Conservation (phyloP, 92 coral and sea anemone genomes). For the Palythoa grandis region DNA sequence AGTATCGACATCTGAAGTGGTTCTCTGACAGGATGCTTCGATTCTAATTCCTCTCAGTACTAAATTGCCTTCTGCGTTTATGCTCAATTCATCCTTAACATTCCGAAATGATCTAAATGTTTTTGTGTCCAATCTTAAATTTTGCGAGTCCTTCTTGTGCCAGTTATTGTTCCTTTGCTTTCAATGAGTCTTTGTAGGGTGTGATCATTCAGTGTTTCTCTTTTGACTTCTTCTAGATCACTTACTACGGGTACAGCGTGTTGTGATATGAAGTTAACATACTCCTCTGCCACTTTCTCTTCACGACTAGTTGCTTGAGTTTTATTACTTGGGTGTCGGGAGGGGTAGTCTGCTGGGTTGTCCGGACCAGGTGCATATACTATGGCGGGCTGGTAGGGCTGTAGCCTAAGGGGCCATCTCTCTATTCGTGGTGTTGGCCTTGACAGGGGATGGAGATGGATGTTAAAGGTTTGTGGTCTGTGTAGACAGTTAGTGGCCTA, state of each 20-base stretch:
- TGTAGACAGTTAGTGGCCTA: no score
- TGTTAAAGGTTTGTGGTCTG: constrained; percentile 7
- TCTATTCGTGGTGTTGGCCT: constrained; percentile 14
- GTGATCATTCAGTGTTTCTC: constrained; percentile 39
- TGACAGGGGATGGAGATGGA: constrained; percentile 27
- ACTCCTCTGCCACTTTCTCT: constrained; percentile 14
- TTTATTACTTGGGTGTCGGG: background rate
- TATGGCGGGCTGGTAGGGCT: constrained; percentile 12
- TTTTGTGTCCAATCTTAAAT: constrained; percentile 25
- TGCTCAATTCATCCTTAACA: constrained; percentile 60
- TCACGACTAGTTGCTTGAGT: background rate
- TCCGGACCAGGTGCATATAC: background rate
- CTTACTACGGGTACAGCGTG: constrained; percentile 48
- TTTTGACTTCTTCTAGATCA: constrained; percentile 41
- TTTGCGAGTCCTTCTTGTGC: constrained; percentile 28
- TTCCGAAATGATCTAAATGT: constrained; percentile 26
- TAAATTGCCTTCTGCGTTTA: constrained; percentile 31
- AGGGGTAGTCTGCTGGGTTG: background rate
- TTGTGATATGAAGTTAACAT: no score
- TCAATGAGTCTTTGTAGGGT: constrained; percentile 35
- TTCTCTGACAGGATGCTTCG: constrained; percentile 48
- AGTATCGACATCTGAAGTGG: constrained; percentile 54
- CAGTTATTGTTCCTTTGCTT: constrained; percentile 13
- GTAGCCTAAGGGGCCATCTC: constrained; percentile 46
- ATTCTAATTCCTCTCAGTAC: constrained; percentile 61